These are phyloP conservation scores for Aleiodes sp. DNA, from an alignment of 1,140 invertebrate species.

Conservation along the genomic window DNA sequence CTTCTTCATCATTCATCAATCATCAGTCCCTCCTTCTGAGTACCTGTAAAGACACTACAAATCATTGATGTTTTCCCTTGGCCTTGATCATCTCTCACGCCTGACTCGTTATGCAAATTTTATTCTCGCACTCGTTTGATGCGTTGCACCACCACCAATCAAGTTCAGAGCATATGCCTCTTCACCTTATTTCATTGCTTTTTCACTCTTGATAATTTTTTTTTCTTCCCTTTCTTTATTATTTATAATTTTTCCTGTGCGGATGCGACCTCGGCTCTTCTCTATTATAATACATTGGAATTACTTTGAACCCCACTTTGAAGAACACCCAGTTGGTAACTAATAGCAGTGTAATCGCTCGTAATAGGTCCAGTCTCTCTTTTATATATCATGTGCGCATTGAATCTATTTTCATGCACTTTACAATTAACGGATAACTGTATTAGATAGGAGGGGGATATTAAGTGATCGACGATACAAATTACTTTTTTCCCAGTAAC, in stretches of 20 bases:
- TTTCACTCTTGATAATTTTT: conserved; percentile 11
- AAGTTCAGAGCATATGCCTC: background rate
- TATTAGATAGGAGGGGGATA: conserved; percentile 4
- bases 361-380: conserved; percentile 49
- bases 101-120: conserved; percentile 16
- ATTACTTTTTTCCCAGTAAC: conserved; percentile 15
- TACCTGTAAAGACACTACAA: background rate
- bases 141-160: background rate
- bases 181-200: background rate
- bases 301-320: conserved; percentile 13
- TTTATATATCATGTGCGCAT: conserved; percentile 1
- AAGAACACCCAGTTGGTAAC: conserved; percentile 56
- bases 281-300: conserved; percentile 6
- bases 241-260: conserved; percentile 8
- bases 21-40: background rate
- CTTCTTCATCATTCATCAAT: conserved; percentile 2
- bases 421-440: conserved; percentile 19
- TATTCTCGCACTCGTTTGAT: conserved; percentile 1
- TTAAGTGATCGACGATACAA: conserved; percentile 13
- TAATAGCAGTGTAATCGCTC: conserved; percentile 58
- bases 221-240: background rate
- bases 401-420: conserved; percentile 5
- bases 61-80: background rate
- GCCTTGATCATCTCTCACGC: conserved; percentile 3
- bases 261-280: conserved; percentile 34